Conservation (phyloP, 1,140 invertebrate genomes). For the Diorhabda elongata region DNA sequence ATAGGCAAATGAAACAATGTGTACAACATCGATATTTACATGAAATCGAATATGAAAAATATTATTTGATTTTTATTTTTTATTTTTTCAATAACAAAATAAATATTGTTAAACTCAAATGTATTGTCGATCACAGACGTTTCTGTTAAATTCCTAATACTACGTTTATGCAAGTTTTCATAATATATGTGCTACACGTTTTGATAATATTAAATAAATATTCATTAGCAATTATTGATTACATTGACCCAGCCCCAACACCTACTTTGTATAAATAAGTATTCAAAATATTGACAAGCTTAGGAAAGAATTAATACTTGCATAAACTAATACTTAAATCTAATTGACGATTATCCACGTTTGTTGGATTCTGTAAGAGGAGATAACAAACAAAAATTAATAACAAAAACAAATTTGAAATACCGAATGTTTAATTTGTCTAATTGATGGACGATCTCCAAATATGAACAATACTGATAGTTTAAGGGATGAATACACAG, state of each 20-base stretch:
- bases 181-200: neutral
- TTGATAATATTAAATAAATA: neutral
- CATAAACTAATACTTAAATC: neutral
- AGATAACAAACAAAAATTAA: neutral
- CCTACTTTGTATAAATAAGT: too few relatives aligned
- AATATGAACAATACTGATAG: constrained; percentile 16
- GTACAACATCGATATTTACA: neutral
- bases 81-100: neutral
- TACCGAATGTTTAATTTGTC: neutral
- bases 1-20: neutral
- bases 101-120: constrained; percentile 1
- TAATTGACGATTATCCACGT: neutral
- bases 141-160: neutral
- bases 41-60: neutral
- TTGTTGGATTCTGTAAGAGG: constrained; percentile 9
- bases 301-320: neutral
- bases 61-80: neutral
- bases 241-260: too few relatives aligned
- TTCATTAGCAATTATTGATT: too few relatives aligned
- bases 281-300: too few relatives aligned
- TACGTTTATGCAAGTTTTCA: neutral
- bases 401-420: neutral
- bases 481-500: neutral
- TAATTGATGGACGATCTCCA: constrained; percentile 1
- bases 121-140: neutral